Conservation (phyloP, 2,797 vertebrate genomes). For the Anas bahamensis region DNA sequence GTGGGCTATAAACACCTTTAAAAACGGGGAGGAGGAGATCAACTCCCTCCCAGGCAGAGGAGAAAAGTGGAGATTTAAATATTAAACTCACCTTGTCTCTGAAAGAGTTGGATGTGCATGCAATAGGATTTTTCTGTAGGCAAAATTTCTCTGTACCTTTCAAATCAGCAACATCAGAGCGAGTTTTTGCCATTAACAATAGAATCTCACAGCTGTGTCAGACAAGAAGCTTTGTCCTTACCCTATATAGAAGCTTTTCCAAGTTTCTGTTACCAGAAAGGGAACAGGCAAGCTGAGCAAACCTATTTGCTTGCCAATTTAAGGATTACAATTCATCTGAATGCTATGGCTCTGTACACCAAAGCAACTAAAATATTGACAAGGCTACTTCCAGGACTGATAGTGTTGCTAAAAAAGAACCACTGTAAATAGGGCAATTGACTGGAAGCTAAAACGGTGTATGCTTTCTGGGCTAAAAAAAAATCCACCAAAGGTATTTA, state of each 20-base stretch:
- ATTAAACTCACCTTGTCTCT: not conserved
- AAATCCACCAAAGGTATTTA: constrained; percentile 53
- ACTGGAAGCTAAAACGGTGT: constrained; percentile 44
- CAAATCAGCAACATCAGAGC: not conserved
- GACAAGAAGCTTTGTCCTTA: not conserved
- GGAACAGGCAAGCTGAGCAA: constrained; percentile 47
- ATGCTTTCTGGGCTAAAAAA: constrained; percentile 42
- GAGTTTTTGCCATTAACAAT: not conserved
- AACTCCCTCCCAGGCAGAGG: not conserved
- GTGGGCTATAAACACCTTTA: not conserved
- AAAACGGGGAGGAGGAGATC: not conserved
- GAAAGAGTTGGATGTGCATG: not conserved
- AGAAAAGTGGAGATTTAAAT: not conserved
- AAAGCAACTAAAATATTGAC: constrained; percentile 67
- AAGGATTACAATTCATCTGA: constrained; percentile 49
- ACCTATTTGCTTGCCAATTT: constrained; percentile 59
- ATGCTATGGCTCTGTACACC: constrained; percentile 29
- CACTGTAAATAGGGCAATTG: constrained; percentile 55
- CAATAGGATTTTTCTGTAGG: accelerated
- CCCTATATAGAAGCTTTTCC: constrained; percentile 5
- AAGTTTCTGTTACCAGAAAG: constrained; percentile 44
- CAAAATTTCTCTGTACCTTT: not conserved
- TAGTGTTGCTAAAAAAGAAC: not conserved
- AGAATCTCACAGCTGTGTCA: not conserved
- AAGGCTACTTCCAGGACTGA: constrained; percentile 53